Percentiles rank a stretch among this genome's conserved stretches.
phyloP scores from a whole-genome alignment of 2,888 invertebrate species.

The Hypercompe scribonia region DNA sequence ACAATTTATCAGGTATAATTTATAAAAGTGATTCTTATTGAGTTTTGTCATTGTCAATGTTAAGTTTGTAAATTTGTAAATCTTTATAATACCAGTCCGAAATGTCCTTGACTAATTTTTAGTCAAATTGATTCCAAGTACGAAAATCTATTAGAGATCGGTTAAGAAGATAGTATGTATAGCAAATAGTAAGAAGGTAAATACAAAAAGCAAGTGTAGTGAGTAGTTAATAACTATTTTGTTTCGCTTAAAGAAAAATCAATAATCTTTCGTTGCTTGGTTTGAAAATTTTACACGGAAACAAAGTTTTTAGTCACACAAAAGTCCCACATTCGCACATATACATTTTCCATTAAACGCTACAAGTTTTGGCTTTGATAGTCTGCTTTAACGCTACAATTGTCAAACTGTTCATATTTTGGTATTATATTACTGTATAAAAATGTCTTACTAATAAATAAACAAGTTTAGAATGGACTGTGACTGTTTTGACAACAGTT shows the following conservation, averaged over 20 bases:
- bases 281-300: background rate
- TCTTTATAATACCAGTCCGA: background rate
- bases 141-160: background rate
- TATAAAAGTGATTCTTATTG: background rate
- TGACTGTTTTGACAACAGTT: constrained; percentile 25
- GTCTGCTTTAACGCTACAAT: constrained; percentile 48
- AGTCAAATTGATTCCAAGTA: background rate
- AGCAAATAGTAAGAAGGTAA: background rate
- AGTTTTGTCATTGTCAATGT: background rate
- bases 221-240: background rate
- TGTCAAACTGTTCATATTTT: constrained; percentile 76
- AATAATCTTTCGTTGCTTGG: background rate
- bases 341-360: constrained; percentile 54
- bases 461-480: constrained; percentile 37
- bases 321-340: constrained; percentile 41
- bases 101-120: background rate
- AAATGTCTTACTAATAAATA: constrained; percentile 51
- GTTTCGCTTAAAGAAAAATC: background rate
- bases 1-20: too few species aligned
- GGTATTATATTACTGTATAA: constrained; percentile 65
- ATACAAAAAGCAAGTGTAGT: background rate
- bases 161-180: background rate
- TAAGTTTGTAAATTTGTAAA: background rate
- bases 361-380: constrained; percentile 54
- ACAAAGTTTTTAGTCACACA: constrained; percentile 28